Percentiles rank a stretch among this genome's conserved stretches.
phyloP scores from a whole-genome alignment of 2,888 invertebrate genomes.

The Apamea sordens region DNA sequence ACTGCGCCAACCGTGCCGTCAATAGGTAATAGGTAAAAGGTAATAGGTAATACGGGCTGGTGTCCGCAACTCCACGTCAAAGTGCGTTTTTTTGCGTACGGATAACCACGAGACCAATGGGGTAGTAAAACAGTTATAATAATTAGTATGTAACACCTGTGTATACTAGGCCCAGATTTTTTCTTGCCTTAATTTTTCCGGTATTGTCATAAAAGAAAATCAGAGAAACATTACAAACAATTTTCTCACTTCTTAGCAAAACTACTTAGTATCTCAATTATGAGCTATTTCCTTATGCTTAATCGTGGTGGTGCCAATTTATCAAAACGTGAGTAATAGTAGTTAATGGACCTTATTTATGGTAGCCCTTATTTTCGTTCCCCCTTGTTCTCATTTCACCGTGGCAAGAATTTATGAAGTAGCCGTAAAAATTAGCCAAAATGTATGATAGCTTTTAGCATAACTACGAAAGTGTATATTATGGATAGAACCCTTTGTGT shows the following conservation, averaged over 20 bases:
- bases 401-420: slow-evolving; percentile 25
- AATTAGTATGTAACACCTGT: no score
- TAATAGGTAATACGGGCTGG: no score
- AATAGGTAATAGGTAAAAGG: no score
- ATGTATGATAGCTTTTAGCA: slow-evolving; percentile 38
- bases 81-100: no score
- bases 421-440: slow-evolving; percentile 16
- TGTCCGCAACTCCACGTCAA: no score
- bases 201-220: no score
- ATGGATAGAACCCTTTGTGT: neutral
- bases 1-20: no score
- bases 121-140: no score
- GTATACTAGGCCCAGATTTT: no score
- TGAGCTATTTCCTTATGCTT: neutral
- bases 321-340: slow-evolving; percentile 5
- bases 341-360: slow-evolving; percentile 22
- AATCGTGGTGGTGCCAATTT: neutral
- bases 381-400: slow-evolving; percentile 1
- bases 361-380: slow-evolving; percentile 22
- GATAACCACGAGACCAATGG: no score
- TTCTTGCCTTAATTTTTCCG: no score
- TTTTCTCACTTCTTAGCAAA: neutral
- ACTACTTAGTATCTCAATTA: neutral
- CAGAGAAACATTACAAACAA: neutral
- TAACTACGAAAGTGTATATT: neutral